Percentiles rank a stretch among this genome's conserved stretches.
These are phyloP conservation scores for Himantopus leucocephalus DNA, from an alignment of 2,113 vertebrate genomes.

Conservation along the genomic window DNA sequence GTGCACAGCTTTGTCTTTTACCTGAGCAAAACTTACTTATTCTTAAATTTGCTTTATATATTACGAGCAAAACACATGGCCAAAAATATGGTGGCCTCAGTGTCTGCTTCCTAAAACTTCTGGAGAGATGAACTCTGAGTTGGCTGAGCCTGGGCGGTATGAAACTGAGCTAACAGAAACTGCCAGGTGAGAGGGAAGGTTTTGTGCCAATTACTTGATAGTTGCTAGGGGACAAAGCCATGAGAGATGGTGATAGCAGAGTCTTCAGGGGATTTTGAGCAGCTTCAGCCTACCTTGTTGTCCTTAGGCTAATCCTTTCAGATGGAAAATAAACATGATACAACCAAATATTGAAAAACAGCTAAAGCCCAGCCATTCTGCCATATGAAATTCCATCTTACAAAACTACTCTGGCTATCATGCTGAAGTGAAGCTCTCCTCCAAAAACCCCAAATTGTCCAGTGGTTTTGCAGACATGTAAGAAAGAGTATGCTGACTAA, in stretches of 20 bases:
- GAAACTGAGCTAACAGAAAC: constrained; percentile 4
- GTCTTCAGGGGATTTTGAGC: neutral
- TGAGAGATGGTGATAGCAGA: neutral
- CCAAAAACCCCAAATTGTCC: neutral
- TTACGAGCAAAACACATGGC: neutral
- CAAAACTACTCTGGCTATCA: neutral
- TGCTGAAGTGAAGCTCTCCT: neutral
- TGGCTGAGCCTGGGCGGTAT: neutral
- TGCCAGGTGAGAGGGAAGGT: neutral
- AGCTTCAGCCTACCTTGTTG: neutral
- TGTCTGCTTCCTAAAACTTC: neutral
- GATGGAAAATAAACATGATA: neutral
- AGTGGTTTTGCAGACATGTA: neutral
- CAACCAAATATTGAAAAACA: neutral
- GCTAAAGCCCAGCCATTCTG: neutral
- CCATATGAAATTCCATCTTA: neutral
- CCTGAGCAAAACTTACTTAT: neutral
- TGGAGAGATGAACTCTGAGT: neutral
- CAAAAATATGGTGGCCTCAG: neutral
- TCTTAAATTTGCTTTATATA: neutral
- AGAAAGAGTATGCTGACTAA: neutral
- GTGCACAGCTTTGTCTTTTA: neutral
- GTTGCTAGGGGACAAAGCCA: neutral
- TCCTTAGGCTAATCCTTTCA: neutral
- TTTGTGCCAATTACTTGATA: neutral